Conservation (phyloP, 2,888 invertebrate species). For the Onchidella celtica region DNA sequence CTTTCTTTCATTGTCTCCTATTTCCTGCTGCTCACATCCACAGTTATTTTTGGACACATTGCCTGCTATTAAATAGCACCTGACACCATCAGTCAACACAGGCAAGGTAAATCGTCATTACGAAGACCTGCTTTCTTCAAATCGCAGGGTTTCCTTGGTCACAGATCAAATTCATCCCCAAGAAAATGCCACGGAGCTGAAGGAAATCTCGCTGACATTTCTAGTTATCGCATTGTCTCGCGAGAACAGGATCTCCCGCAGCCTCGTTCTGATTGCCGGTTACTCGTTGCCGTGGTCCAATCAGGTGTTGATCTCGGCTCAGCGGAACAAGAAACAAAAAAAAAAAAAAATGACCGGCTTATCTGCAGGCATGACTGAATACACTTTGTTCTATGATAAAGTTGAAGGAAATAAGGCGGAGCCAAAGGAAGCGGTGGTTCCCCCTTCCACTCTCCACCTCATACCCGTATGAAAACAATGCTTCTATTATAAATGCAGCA, state of each 20-base stretch:
- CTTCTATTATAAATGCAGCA: no score
- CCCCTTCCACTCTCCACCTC: no score
- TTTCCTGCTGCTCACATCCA: no score
- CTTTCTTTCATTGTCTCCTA: no score
- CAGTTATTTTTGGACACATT: no score
- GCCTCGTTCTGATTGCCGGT: slow-evolving; percentile 3
- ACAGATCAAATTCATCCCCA: background rate
- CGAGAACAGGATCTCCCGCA: background rate
- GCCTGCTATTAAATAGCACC: no score
- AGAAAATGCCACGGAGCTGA: background rate
- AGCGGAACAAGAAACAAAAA: no score
- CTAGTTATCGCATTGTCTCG: background rate
- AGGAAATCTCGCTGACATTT: background rate
- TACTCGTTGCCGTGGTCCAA: background rate
- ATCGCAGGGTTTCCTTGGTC: background rate
- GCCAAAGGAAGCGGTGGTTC: no score
- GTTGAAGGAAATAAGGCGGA: no score
- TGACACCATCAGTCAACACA: background rate
- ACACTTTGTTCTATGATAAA: background rate
- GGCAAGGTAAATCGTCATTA: background rate
- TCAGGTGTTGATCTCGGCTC: slow-evolving; percentile 6
- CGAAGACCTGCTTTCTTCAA: background rate
- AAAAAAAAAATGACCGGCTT: background rate
- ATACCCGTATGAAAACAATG: no score
- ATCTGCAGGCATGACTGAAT: background rate